phyloP scores from a whole-genome alignment of 2,797 vertebrate species.

The Oryzias dopingdopingensis region DNA sequence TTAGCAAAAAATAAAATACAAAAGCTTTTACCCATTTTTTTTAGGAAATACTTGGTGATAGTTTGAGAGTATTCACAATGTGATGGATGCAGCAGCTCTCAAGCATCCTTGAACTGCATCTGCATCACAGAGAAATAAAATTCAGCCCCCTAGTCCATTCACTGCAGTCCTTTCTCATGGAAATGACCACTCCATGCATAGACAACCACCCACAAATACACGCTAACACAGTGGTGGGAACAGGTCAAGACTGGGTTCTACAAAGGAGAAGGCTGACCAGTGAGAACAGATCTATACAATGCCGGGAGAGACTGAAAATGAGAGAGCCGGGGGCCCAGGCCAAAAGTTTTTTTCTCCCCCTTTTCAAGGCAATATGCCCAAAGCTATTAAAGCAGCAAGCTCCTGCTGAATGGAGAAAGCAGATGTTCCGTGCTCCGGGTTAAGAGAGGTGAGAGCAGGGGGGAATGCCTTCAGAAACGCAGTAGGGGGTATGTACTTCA shows the following conservation, averaged over 20 bases:
- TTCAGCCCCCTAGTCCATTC: slow-evolving; percentile 64
- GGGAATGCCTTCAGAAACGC: slow-evolving; percentile 57
- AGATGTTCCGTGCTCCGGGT: slow-evolving; percentile 72
- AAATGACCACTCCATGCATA: slow-evolving; percentile 55
- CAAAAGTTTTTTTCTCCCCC: slow-evolving; percentile 35
- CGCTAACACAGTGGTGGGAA: slow-evolving; percentile 59
- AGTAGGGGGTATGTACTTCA: slow-evolving; percentile 55
- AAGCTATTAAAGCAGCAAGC: slow-evolving; percentile 69
- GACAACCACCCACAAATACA: slow-evolving; percentile 31
- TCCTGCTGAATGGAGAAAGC: slow-evolving; percentile 70
- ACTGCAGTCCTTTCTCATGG: slow-evolving; percentile 71
- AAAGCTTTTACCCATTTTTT: slow-evolving; percentile 54
- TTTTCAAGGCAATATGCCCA: slow-evolving; percentile 73
- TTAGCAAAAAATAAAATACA: slow-evolving; percentile 1
- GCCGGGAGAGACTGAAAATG: slow-evolving; percentile 66
- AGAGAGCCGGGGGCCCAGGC: slow-evolving; percentile 63
- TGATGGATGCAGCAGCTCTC: slow-evolving; percentile 66
- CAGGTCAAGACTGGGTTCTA: slow-evolving; percentile 67
- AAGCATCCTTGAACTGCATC: slow-evolving; percentile 41
- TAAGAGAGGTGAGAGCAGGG: slow-evolving; percentile 70
- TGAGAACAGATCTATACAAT: slow-evolving; percentile 58
- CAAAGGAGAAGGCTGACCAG: slow-evolving; percentile 70
- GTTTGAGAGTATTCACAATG: slow-evolving; percentile 53
- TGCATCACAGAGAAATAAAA: slow-evolving; percentile 56
- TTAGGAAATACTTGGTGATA: slow-evolving; percentile 40